phyloP scores from a whole-genome alignment of 1,140 invertebrate species.

The Heliconius congener region DNA sequence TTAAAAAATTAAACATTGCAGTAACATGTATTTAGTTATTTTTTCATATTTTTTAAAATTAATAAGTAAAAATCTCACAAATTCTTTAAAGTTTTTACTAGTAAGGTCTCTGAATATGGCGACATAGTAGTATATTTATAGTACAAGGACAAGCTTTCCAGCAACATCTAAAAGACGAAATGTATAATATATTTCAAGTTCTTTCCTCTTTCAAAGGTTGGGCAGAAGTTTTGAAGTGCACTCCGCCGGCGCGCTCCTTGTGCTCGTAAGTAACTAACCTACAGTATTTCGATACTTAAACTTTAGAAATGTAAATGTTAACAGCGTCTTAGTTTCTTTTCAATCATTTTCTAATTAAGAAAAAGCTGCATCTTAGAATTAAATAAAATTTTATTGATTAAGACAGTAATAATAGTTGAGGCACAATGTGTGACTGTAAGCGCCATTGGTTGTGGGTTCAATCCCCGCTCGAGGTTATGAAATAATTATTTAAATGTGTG shows the following conservation, averaged over 20 bases:
- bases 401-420: too few relatives aligned
- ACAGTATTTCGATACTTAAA: slow-evolving; percentile 3
- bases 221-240: slow-evolving; percentile 5
- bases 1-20: too few relatives aligned
- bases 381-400: too few relatives aligned
- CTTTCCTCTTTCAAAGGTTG: slow-evolving; percentile 10
- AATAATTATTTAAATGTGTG: too few relatives aligned
- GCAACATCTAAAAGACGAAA: background rate
- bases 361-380: background rate
- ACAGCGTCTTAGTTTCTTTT: background rate
- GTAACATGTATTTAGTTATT: too few relatives aligned
- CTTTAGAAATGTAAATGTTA: background rate
- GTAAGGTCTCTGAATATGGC: too few relatives aligned
- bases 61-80: too few relatives aligned
- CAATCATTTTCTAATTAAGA: background rate
- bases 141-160: background rate
- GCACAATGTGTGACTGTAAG: too few relatives aligned
- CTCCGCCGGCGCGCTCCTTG: background rate
- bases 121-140: background rate
- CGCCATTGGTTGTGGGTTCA: too few relatives aligned
- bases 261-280: background rate
- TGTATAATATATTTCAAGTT: background rate
- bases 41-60: too few relatives aligned
- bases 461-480: too few relatives aligned
- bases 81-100: too few relatives aligned